phyloP scores from a whole-genome alignment of 2,888 invertebrate genomes.

The Phengaris alcon region DNA sequence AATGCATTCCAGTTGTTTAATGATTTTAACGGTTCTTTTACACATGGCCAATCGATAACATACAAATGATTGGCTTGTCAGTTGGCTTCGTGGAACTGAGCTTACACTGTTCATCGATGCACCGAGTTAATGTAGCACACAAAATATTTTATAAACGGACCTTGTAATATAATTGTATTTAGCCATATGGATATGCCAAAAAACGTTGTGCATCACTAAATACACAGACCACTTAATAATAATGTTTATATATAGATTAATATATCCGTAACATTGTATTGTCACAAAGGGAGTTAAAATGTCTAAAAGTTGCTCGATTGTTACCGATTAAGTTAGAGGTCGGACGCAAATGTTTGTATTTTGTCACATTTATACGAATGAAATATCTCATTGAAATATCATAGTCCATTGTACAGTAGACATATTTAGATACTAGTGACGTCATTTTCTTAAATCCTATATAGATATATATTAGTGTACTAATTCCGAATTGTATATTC shows the following conservation, averaged over 20 bases:
- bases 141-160: slow-evolving; percentile 21
- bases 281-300: slow-evolving; percentile 73
- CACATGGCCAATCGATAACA: neutral
- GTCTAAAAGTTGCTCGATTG: slow-evolving; percentile 70
- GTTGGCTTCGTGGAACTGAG: slow-evolving; percentile 12
- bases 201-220: slow-evolving; percentile 43
- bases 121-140: slow-evolving; percentile 47
- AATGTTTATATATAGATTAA: slow-evolving; percentile 46
- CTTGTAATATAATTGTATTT: slow-evolving; percentile 28
- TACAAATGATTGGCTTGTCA: neutral
- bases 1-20: slow-evolving; percentile 74
- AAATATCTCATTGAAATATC: slow-evolving; percentile 74
- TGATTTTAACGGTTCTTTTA: slow-evolving; percentile 45
- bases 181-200: slow-evolving; percentile 34
- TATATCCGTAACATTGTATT: slow-evolving; percentile 58
- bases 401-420: slow-evolving; percentile 78
- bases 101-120: slow-evolving; percentile 72
- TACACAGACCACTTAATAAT: slow-evolving; percentile 54
- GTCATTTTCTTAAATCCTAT: slow-evolving; percentile 69
- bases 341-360: slow-evolving; percentile 74
- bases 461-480: slow-evolving; percentile 69
- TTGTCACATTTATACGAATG: slow-evolving; percentile 77
- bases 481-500: slow-evolving; percentile 69
- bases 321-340: slow-evolving; percentile 72
- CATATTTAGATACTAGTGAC: slow-evolving; percentile 70